A percentile compares a stretch with the other conserved stretches of the same genome.
phyloP scores from a whole-genome alignment of 2,888 invertebrate species.

The Pachliopta kotzebuea region DNA sequence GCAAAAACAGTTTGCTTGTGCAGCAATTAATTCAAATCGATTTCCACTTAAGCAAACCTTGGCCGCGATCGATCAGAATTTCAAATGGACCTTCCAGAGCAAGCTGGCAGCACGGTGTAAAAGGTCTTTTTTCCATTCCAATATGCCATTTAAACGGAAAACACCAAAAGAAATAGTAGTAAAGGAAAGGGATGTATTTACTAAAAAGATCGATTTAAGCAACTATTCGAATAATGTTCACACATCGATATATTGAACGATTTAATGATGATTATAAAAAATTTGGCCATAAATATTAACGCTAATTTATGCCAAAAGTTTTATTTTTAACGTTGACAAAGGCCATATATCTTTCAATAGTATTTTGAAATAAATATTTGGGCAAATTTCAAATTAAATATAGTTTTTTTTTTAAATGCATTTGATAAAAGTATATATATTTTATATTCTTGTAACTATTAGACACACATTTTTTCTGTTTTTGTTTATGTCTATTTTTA shows the following conservation, averaged over 20 bases:
- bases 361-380: too few species aligned
- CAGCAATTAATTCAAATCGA: slow-evolving; percentile 76
- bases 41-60: slow-evolving; percentile 70
- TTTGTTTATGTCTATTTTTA: too few species aligned
- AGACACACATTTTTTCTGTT: too few species aligned
- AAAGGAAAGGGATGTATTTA: slow-evolving; percentile 24
- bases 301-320: background rate
- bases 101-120: slow-evolving; percentile 71
- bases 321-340: too few species aligned
- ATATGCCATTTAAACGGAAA: slow-evolving; percentile 76
- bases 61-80: slow-evolving; percentile 73
- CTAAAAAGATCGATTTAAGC: slow-evolving; percentile 11
- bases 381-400: too few species aligned
- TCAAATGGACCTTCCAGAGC: slow-evolving; percentile 72
- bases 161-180: slow-evolving; percentile 73
- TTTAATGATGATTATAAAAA: background rate
- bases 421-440: too few species aligned
- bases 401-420: too few species aligned
- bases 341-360: too few species aligned
- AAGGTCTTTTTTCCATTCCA: slow-evolving; percentile 75
- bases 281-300: background rate
- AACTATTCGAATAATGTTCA: background rate
- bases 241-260: background rate
- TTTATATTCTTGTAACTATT: too few species aligned
- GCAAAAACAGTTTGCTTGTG: slow-evolving; percentile 52